Base-by-base conservation (phyloP, 1,140 invertebrate genomes). In the Aphis gossypii region DNA sequence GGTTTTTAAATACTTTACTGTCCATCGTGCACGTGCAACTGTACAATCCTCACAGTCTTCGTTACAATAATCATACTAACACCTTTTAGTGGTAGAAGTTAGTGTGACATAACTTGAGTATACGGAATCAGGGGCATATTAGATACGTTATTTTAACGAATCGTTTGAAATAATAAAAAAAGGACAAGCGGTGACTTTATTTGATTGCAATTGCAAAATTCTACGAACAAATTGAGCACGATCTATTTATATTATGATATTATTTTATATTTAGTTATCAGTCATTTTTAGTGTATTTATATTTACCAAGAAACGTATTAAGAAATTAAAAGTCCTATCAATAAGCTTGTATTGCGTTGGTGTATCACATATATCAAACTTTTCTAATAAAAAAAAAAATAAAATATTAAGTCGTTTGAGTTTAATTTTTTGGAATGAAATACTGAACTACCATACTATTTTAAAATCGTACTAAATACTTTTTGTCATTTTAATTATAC, bases 401-500 rank as follows among this genome's bases (percentile, higher is more conserved):
- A 20, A 48, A 87, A 48, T 35, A 46, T 35, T 1, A 48, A 48
- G 44, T 87, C 44, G 18, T 87, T 87, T 6, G 6, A 35, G 86
- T 87, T 87, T 48, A 48, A 51, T 87, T 48, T 87, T 87, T 87
- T n/a, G 86, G 44, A 87, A 48, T n/a, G 11, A 30, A 20, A 44
- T 38, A 48, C n/a, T 46, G 86, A 3, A 11, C 23, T 41, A 84
- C 83, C 8, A 25, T 9, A n/a, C 46, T 20, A 8, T 35, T 48
- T 51, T 35, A 30, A 25, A n/a, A 35, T 48, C 30, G 44, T 46
- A 48, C 44, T 23, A 41, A 84, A 84, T 87, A 48, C 14, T 87
- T 30, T 25, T 87, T 87, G 86, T 87, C 18, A 46, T 87, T 87
- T 51, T 87, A 87, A 87, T 87, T 87, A 87, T 48, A 87, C 38